Base-by-base conservation (phyloP, 2,797 vertebrate genomes). In the Babyrousa celebensis region DNA sequence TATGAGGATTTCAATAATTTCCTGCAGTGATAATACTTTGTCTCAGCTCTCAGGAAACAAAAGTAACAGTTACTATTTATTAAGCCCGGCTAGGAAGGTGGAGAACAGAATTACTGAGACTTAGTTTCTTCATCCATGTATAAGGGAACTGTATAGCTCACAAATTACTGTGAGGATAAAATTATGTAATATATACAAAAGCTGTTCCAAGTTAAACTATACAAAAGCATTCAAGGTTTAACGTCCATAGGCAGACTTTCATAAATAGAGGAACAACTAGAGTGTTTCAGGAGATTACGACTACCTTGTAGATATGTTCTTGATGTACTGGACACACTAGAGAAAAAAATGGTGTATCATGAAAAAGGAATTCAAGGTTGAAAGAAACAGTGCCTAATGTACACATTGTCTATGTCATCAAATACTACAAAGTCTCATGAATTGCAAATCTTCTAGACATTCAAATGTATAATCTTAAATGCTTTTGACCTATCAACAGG, bases 41-140 rank as follows among this genome's bases (percentile, higher is more conserved):
- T 77, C n/a, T 84, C n/a, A 62, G 14, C 27, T 60, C 54, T 80
- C 12, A 21, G 82, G 63, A 94, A 96, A 88, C 43, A 88, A 78
- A 82, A 82, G 43, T 25, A 63, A 62, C 52, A 91, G 74, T 80
- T 27, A 40, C 70, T 78, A 36, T 67, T 74, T 85, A 58, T 71
- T 94, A 92, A 54, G 62, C 68, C 85, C 1, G 71, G 40, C 62
- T 82, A 84, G 88, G 63, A 91, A 70, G 21, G 36, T 89, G 3
- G 36, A 75, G 67, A 86, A 86, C 67, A 87, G 93, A 95, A 84
- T 71, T 68, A 90, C 23, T 5, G 3, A 48, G 32, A 14, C n/a
- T 36, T 58, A 91, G 71, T 56, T 85, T 85, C 67, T 85, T 93
- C 23, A 54, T 21, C 7, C 72, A 9, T 27, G 32, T 77, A 29